A percentile compares a stretch with the other conserved stretches of the same genome.
Conservation (phyloP, 2,113 vertebrate genomes). For the Anhinga anhinga region DNA sequence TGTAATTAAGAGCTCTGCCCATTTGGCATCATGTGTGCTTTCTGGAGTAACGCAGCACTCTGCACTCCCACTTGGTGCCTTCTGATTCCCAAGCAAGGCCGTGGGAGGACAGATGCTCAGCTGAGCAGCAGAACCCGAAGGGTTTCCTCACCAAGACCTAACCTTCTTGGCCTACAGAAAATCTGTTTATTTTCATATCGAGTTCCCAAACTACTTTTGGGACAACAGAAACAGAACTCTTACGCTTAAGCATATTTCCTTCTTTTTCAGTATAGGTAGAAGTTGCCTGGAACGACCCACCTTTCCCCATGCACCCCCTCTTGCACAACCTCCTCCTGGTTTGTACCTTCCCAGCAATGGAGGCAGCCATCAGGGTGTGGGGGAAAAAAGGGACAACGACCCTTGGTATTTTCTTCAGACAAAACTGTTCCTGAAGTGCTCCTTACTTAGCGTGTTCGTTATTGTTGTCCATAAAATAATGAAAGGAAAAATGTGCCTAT, state of each 20-base stretch:
- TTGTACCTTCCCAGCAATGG: background rate
- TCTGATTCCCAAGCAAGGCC: background rate
- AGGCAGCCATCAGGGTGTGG: background rate
- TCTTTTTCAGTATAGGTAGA: background rate
- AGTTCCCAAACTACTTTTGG: background rate
- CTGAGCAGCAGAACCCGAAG: background rate
- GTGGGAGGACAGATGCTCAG: background rate
- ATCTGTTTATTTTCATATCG: background rate
- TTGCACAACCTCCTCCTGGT: background rate
- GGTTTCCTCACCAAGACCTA: background rate
- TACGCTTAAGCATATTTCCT: background rate
- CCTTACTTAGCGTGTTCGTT: background rate
- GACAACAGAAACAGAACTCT: background rate
- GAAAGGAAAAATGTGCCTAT: constrained; percentile 47
- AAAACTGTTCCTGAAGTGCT: background rate
- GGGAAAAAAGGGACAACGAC: background rate
- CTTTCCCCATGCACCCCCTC: background rate
- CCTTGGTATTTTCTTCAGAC: background rate
- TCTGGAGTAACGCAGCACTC: background rate
- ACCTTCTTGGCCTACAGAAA: background rate
- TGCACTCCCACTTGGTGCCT: background rate
- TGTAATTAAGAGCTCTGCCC: constrained; percentile 36
- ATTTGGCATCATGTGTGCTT: background rate
- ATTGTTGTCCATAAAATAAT: constrained; percentile 43
- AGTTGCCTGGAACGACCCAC: background rate